Conservation (phyloP, 2,797 vertebrate genomes). For the Tadarida brasiliensis region DNA sequence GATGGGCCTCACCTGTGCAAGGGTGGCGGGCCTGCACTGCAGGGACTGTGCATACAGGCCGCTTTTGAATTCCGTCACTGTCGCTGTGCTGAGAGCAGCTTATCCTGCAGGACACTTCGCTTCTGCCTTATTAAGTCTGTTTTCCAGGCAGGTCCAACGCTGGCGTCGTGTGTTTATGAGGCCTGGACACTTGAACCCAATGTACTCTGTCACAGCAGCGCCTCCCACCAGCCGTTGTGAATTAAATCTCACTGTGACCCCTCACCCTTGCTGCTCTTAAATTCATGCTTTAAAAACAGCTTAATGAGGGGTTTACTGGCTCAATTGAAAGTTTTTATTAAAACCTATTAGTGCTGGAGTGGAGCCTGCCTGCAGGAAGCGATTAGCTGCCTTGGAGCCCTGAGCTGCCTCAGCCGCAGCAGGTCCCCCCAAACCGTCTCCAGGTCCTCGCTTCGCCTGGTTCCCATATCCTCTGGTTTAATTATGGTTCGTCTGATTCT, state of each 20-base stretch:
- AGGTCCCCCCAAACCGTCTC: conserved; percentile 85
- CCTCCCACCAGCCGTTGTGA: conserved; percentile 90
- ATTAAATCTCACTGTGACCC: conserved; percentile 92
- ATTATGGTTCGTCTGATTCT: conserved; percentile 75
- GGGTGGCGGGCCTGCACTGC: neutral
- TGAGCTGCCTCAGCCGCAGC: conserved; percentile 75
- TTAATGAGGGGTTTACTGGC: conserved; percentile 96
- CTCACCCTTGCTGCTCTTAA: conserved; percentile 90
- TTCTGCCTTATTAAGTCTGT: conserved; percentile 87
- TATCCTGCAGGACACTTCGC: conserved; percentile 77
- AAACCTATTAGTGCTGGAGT: conserved; percentile 91
- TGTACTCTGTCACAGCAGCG: conserved; percentile 89
- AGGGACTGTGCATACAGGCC: neutral
- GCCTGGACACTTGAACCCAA: conserved; percentile 84
- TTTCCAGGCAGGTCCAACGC: conserved; percentile 86
- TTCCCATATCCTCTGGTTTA: conserved; percentile 80
- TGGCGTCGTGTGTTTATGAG: conserved; percentile 85
- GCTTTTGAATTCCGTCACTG: neutral
- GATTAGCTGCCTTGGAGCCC: conserved; percentile 89
- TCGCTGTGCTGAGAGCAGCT: neutral
- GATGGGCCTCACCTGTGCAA: neutral
- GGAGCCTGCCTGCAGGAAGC: conserved; percentile 92
- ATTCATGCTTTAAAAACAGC: conserved; percentile 95
- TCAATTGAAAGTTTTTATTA: conserved; percentile 95
- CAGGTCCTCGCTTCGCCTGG: conserved; percentile 77